phyloP scores from a whole-genome alignment of 2,797 vertebrate genomes.

The Cryptoprocta ferox region DNA sequence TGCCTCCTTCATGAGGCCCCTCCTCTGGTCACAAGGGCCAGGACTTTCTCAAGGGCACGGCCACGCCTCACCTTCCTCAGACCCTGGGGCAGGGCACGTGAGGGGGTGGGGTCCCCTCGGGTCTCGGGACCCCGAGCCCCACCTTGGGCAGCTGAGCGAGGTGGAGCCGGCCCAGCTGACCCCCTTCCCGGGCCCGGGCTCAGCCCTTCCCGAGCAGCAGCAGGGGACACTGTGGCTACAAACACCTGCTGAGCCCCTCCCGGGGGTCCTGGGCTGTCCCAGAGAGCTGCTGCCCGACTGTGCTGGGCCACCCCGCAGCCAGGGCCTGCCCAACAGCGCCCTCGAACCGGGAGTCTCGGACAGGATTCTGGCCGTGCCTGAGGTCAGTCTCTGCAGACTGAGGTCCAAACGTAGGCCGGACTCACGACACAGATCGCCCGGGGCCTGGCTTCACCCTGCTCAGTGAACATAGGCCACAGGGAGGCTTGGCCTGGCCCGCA shows the following conservation, averaged over 20 bases:
- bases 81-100: neutral
- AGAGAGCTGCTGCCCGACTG: neutral
- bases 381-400: neutral
- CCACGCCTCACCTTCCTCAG: neutral
- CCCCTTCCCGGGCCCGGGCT: neutral
- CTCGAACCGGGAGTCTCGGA: neutral
- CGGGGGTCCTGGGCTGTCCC: neutral
- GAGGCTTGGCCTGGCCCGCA: neutral
- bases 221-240: too few relatives aligned
- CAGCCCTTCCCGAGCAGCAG: too few relatives aligned
- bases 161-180: neutral
- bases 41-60: neutral
- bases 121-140: accelerated
- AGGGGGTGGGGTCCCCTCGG: neutral
- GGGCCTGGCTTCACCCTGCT: neutral
- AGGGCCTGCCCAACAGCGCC: neutral
- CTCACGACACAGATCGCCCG: too few relatives aligned
- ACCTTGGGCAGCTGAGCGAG: accelerated
- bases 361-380: neutral
- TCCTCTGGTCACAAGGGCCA: neutral
- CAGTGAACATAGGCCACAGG: neutral
- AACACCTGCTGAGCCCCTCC: neutral
- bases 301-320: neutral
- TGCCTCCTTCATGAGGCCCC: too few relatives aligned
- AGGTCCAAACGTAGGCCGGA: neutral